Base-by-base conservation (phyloP, 1,140 invertebrate species). In the Diplogasteroides magnus region DNA sequence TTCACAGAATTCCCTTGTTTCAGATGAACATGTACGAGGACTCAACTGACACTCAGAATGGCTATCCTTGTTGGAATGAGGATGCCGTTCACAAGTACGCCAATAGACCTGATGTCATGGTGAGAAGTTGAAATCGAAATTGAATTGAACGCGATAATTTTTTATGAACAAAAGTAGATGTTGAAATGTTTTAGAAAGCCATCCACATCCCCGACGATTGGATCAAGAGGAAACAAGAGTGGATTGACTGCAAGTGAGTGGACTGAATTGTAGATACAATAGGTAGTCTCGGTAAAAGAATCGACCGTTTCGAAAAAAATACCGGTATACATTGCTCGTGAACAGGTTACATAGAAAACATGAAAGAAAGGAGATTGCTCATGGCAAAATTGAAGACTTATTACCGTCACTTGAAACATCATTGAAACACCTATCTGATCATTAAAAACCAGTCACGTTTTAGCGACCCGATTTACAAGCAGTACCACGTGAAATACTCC, bases 31-130 rank as follows among this genome's bases (percentile, higher is more conserved):
- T 68, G 2, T 74, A 74, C 26, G 61, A 61, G 15, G 31, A 71
- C 31, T 76, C 74, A 6, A 76, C 71, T 1, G 74, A 76, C 56
- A 57, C 37, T 28, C 28, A 66, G 48, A 37, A 28, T 14, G 74
- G 74, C 0, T 76, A 76, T 63, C 63, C 62, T 1, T 76, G 74
- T 29, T 76, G 71, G 73, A 61, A 68, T 48, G 74, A 74, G 19
- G 62, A 64, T 26, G 72, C 72, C 31, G 57, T 69, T 37, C 14
- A 13, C 1, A 55, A 26, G 2, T 76, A 74, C 64, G 57, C 71
- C 27, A 71, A 76, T 56, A 25, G 23, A 15, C 27, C 31, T 2
- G 72, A 67, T 0, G 74, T 76, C 0, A 6, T 11, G 37, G 37
- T 48, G 37, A 19, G 37, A 6, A 19, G 37, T n/a, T n/a, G n/a